Conservation (phyloP, 2,888 invertebrate genomes). For the Thymelicus acteon region DNA sequence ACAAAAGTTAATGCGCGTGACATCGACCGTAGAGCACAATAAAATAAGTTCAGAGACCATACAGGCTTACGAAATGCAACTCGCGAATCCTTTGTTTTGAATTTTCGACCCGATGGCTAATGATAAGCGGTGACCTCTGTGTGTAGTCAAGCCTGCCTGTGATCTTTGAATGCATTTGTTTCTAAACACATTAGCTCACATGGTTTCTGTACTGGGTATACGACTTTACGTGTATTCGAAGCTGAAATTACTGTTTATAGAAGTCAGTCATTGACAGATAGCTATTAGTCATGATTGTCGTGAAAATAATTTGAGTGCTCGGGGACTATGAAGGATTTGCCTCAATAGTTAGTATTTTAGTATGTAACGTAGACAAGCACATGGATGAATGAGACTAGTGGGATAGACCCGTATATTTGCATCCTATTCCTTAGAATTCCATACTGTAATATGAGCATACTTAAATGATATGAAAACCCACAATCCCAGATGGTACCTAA, state of each 20-base stretch:
- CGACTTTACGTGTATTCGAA: not conserved
- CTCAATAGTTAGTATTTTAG: too few relatives aligned
- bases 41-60: constrained; percentile 37
- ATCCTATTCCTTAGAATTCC: too few relatives aligned
- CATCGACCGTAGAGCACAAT: constrained; percentile 33
- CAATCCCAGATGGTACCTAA: too few relatives aligned
- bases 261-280: not conserved
- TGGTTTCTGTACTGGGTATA: not conserved
- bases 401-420: too few relatives aligned
- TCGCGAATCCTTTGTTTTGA: constrained; percentile 38
- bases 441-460: too few relatives aligned
- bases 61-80: constrained; percentile 32
- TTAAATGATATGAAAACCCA: too few relatives aligned
- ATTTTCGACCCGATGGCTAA: constrained; percentile 32
- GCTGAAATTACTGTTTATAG: not conserved
- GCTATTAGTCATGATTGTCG: not conserved
- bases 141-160: constrained; percentile 21
- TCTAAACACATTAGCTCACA: not conserved
- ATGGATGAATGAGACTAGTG: too few relatives aligned
- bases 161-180: constrained; percentile 29
- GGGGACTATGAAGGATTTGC: too few relatives aligned
- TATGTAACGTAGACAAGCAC: too few relatives aligned
- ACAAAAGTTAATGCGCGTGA: constrained; percentile 26
- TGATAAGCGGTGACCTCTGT: constrained; percentile 35
- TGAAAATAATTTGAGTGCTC: too few relatives aligned